Base-by-base conservation (phyloP, 2,888 invertebrate genomes). In the Cephalotes varians region DNA sequence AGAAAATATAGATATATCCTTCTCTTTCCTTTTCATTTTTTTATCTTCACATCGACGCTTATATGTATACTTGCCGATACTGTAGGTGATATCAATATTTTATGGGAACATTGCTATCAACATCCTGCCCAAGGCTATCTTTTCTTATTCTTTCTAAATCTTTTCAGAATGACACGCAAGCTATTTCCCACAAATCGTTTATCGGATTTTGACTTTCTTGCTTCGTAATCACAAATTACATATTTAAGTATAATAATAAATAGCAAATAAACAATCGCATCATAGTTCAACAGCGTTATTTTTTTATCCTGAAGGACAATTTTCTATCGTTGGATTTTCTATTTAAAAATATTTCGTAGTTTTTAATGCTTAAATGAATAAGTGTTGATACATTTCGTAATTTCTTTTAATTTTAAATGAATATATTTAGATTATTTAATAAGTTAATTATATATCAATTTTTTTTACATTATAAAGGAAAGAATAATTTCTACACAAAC, bases 31-130 rank as follows among this genome's bases (percentile, higher is more conserved):
- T 28, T 15, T 28, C 25, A 9, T 12, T 49, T 21, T 64, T 49
- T 15, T 49, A 49, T 76, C 51, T 28, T 28, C 51, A 1, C 28
- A 7, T 28, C 64, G 37, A 25, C 9, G n/a, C 7, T 74, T 64
- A n/a, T n/a, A n/a, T n/a, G n/a, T n/a, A n/a, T n/a, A 31, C 31
- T 60, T 31, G 34, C 37, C 64, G 49, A 76, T 51, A 76, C n/a
- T 37, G 5, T 37, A 12, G 34, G 15, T 74, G 40, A 54, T 62
- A 40, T 60, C 44, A 15, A 64, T 64, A 64, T 64, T 76, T 51
- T 21, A 49, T 37, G 18, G 15, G 12, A 18, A 73, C 37, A 56
- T 54, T 40, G 10, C 60, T 37, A 34, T 34, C 74, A 37, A 15
- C 25, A 25, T 51, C 18, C 31, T 10, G 9, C 40, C 7, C 56